Evolutionary conservation across 2,888 invertebrate genomes (phyloP), one percentile per base, ranked within the genome.

Genomic region (Sepiola atlantica): DNA sequence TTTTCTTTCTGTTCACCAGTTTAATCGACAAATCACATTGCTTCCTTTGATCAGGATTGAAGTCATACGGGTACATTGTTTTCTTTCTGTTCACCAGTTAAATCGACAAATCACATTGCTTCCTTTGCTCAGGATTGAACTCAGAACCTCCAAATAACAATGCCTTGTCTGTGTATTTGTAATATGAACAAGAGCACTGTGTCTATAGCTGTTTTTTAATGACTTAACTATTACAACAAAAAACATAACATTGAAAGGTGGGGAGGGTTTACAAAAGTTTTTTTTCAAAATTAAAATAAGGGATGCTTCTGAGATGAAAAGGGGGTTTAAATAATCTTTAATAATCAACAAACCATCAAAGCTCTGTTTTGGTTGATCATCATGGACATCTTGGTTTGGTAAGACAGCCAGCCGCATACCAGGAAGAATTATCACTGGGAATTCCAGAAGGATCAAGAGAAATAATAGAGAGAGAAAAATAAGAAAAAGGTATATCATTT

Each of bases 401-500:
- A 95, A 92, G 35, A 94, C 94, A 61, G 96, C 96, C 94, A 96
- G 95, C 35, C 95, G 95, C 94, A 96, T 96, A 54, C 96, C 96
- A 18, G 96, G 96, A 77, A 96, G 94, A 90, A 96, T 96, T 94
- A 96, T 94, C 95, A 96, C 97, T 97, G 95, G 77, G 96, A 95
- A 18, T 35, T 20, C 24, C 28, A 45, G 45, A 32, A 91, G 20
- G 20, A 14, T n/a, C 8, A n/a, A 16, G 21, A 91, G 35, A 35
- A 91, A 21, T 16, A 91, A 18, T 3, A 45, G 35, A 45, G 91
- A 91, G 45, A 35, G 28, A 3, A 91, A 91, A 35, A 35, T 24
- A 91, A 91, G 32, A 91, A 6, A 57, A 57, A n/a, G n/a, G n/a
- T n/a, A n/a, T n/a, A n/a, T n/a, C n/a, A n/a, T n/a, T n/a, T n/a